Conservation (phyloP, 2,797 vertebrate species). For the Pseudochromis fuscus region DNA sequence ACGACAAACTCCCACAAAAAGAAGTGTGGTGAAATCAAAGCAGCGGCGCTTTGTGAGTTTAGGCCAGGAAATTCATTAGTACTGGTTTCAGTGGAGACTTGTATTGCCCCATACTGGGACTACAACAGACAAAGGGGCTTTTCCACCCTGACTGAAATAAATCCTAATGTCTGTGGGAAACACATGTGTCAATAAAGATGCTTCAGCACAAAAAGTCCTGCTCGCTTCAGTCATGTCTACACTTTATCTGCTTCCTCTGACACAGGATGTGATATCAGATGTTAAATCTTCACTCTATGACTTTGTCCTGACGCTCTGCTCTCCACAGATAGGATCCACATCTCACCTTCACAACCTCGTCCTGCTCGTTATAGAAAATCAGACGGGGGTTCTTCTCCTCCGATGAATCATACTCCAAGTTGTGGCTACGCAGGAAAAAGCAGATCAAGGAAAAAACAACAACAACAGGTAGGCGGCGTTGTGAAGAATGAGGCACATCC, state of each 20-base stretch:
- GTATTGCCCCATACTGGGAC: slow-evolving; percentile 17
- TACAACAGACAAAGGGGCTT: slow-evolving; percentile 5
- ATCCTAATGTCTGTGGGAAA: slow-evolving; percentile 34
- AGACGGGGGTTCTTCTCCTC: slow-evolving; percentile 86
- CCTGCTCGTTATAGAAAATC: slow-evolving; percentile 85
- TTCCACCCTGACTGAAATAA: slow-evolving; percentile 30
- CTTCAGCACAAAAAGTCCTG: slow-evolving; percentile 12
- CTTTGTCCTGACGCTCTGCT: slow-evolving; percentile 17
- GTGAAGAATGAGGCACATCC: slow-evolving; percentile 17
- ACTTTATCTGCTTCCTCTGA: slow-evolving; percentile 30
- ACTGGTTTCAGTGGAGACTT: slow-evolving; percentile 31
- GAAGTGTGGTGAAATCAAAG: too few species aligned
- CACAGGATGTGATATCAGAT: slow-evolving; percentile 48
- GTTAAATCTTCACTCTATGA: slow-evolving; percentile 24
- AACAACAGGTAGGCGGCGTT: slow-evolving; percentile 44
- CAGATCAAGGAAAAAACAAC: slow-evolving; percentile 78
- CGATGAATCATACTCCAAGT: slow-evolving; percentile 86
- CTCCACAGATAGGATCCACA: slow-evolving; percentile 24
- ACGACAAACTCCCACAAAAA: slow-evolving; percentile 1
- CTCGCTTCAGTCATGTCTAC: slow-evolving; percentile 30
- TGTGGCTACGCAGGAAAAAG: slow-evolving; percentile 80
- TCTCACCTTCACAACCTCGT: slow-evolving; percentile 87
- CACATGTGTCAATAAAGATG: neutral
- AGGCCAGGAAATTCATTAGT: slow-evolving; percentile 13
- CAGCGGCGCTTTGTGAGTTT: slow-evolving; percentile 12